Conservation (phyloP, 2,113 vertebrate genomes). For the Chascanopsetta lugubris region DNA sequence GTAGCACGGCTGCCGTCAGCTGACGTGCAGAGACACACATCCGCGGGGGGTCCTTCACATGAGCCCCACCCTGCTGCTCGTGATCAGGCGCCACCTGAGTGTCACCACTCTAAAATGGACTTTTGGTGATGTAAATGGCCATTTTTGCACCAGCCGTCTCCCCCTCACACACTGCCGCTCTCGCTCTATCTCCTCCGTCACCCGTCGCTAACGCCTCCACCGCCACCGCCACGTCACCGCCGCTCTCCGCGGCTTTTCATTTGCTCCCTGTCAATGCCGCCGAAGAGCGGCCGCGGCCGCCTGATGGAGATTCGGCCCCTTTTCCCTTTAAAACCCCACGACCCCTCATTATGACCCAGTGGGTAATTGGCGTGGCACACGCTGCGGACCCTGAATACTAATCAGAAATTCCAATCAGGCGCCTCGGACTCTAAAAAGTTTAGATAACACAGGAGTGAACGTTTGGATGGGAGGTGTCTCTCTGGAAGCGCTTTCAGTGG, state of each 20-base stretch:
- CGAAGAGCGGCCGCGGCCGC: conserved; percentile 27
- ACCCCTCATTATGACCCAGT: conserved; percentile 64
- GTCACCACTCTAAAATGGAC: conserved; percentile 7
- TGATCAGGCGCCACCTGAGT: conserved; percentile 25
- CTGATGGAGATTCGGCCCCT: conserved; percentile 47
- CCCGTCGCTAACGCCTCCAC: not conserved
- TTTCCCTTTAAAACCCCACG: conserved; percentile 43
- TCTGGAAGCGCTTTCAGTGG: conserved; percentile 36
- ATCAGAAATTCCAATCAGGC: conserved; percentile 56
- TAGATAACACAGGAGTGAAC: conserved; percentile 29
- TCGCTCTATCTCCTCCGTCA: no score
- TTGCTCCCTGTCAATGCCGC: conserved; percentile 36
- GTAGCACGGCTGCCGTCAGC: conserved; percentile 30
- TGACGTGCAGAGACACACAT: conserved; percentile 34
- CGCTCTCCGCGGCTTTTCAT: no score
- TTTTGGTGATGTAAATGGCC: conserved; percentile 5
- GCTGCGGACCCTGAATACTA: conserved; percentile 65
- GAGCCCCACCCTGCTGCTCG: conserved; percentile 37
- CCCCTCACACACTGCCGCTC: conserved; percentile 1
- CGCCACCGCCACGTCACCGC: no score
- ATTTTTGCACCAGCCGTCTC: conserved; percentile 2
- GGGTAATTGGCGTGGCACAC: conserved; percentile 65
- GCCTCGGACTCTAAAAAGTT: conserved; percentile 40
- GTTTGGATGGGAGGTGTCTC: conserved; percentile 38
- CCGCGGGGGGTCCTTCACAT: conserved; percentile 24